Percentiles rank a stretch among this genome's conserved stretches.
Evolutionary conservation across 2,888 invertebrate genomes (phyloP).

Genomic region (Hyppa rectilinea): DNA sequence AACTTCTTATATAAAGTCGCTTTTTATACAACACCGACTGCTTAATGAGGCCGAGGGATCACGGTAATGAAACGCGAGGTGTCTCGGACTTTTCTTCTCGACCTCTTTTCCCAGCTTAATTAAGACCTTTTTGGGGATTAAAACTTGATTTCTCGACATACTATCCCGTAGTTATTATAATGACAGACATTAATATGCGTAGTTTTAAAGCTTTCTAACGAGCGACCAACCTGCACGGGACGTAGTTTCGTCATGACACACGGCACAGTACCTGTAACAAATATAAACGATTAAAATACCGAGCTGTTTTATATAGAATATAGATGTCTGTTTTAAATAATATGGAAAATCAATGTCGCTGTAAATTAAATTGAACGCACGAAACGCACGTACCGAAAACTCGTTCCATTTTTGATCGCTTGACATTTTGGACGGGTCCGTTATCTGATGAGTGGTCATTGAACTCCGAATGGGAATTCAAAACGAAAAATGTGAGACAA

Average conservation of each 20-base stretch:
- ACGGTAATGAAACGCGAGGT: slow-evolving; percentile 84
- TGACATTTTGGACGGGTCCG: slow-evolving; percentile 70
- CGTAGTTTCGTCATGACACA: slow-evolving; percentile 68
- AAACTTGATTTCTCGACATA: slow-evolving; percentile 73
- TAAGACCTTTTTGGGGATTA: slow-evolving; percentile 80
- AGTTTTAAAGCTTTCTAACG: slow-evolving; percentile 69
- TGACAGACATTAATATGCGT: slow-evolving; percentile 67
- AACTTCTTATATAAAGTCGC: slow-evolving; percentile 89
- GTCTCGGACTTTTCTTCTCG: slow-evolving; percentile 80
- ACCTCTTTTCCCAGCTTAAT: slow-evolving; percentile 81
- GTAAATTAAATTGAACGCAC: slow-evolving; percentile 68
- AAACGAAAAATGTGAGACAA: slow-evolving; percentile 71
- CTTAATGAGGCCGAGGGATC: slow-evolving; percentile 86
- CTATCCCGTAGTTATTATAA: slow-evolving; percentile 68
- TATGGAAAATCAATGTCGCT: slow-evolving; percentile 72
- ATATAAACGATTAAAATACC: slow-evolving; percentile 68
- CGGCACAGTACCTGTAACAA: slow-evolving; percentile 80
- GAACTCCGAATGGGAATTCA: slow-evolving; percentile 70
- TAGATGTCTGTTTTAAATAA: slow-evolving; percentile 66
- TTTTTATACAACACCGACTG: slow-evolving; percentile 87
- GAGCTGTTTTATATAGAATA: slow-evolving; percentile 60
- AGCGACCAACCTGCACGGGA: slow-evolving; percentile 80
- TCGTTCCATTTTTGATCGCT: slow-evolving; percentile 72
- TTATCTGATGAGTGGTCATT: slow-evolving; percentile 74
- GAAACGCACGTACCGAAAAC: slow-evolving; percentile 69